Evolutionary conservation across 2,113 vertebrate genomes (phyloP), one percentile per base, ranked within the genome.

Genomic region (Oncorhynchus masou): DNA sequence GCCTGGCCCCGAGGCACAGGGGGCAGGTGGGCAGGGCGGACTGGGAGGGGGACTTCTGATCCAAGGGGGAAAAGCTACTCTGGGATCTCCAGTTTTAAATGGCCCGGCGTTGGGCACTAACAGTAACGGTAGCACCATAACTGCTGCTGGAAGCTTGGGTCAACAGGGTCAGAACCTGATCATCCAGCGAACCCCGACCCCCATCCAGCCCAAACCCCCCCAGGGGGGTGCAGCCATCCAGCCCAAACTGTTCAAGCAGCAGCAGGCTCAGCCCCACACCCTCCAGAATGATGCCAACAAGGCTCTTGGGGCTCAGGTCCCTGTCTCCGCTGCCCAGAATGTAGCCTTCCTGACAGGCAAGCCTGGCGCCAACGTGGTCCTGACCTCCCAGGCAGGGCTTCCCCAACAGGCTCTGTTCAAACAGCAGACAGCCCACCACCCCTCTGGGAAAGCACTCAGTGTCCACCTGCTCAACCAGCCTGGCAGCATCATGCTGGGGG

Each of bases 141-240:
- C 34, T 34, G 6, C 34, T 34, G 6, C 91, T 29, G 82, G 87
- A 76, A 91, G 91, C 68, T 85, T 93, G 39, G 74, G 93, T 71
- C 75, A 88, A 25, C 84, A 75, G 24, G 27, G 27, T 80, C 96
- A 95, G 73, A 98, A 96, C 9, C 95, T 98, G 78, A 97, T 98
- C 87, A 95, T 99, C 60, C 97, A 99, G 76, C 88, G 97, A 59
- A 97, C 96, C 1, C 97, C 97, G 59, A 99, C 97, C 0, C 97
- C 97, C 12, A 99, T 99, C 86, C 97, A 99, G 76, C 97, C 97
- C 85, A 99, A 99, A 51, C 97, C 97, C 0, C 87, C 93, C 0
- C 92, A 92, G 74, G 93, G 95, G 0, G 96, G 96, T 0, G 87
- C 95, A 0, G 88, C 95, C 65, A 94, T 97, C 31, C 34, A 34